Percentiles rank a stretch among this genome's conserved stretches.
phyloP scores from a whole-genome alignment of 2,797 vertebrate species.

The Ptychadena robeensis region DNA sequence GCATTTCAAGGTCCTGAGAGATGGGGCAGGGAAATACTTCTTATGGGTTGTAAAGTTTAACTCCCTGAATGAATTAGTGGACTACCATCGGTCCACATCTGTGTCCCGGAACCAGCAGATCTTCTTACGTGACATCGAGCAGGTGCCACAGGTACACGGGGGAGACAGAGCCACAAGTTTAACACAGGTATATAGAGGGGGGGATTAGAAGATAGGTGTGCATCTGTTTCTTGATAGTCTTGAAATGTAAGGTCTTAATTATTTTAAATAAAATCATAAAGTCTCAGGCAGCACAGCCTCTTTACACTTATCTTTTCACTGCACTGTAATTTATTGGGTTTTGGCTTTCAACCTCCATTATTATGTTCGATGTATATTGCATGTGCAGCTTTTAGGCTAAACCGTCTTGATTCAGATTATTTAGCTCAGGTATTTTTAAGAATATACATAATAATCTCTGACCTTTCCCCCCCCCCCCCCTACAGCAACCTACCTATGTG shows the following conservation, averaged over 20 bases:
- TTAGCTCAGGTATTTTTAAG: neutral
- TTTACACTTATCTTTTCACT: neutral
- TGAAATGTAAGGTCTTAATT: conserved; percentile 12
- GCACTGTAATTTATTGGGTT: neutral
- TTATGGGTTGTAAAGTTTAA: conserved; percentile 99
- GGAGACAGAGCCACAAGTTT: conserved; percentile 61
- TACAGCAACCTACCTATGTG: conserved; percentile 93
- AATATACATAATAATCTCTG: neutral
- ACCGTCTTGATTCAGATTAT: neutral
- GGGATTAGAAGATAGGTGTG: neutral
- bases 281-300: neutral
- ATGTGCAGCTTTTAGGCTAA: neutral
- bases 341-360: neutral
- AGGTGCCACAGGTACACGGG: conserved; percentile 89
- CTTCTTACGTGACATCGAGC: conserved; percentile 97
- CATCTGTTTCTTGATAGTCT: conserved; percentile 28
- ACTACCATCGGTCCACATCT: conserved; percentile 97
- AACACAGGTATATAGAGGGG: conserved; percentile 64
- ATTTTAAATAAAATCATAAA: neutral
- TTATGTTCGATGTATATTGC: neutral
- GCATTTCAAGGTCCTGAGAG: conserved; percentile 98
- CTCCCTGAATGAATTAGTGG: conserved; percentile 97
- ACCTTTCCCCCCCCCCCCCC: conserved; percentile 31
- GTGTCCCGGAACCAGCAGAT: conserved; percentile 99
- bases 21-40: conserved; percentile 98